These are phyloP conservation scores for Aphyosemion australe DNA, from an alignment of 2,113 vertebrate species.

Conservation along the genomic window DNA sequence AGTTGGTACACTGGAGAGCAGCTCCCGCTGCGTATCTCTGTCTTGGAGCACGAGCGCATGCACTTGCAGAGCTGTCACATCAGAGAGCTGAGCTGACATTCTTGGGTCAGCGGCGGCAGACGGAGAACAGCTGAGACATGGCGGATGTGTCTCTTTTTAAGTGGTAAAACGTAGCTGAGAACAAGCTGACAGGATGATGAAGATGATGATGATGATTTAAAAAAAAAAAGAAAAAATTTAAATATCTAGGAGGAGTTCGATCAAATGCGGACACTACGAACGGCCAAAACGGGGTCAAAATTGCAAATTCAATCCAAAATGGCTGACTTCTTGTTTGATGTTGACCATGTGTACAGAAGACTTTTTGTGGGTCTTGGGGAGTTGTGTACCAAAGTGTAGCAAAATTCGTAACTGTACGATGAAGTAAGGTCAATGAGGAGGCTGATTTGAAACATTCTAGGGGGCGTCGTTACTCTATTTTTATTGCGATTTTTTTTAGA, in stretches of 20 bases:
- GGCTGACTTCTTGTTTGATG: too few species aligned
- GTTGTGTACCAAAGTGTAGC: too few species aligned
- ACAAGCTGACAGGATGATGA: background rate
- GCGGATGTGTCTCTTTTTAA: constrained; percentile 29
- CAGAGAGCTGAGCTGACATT: constrained; percentile 58
- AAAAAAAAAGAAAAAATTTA: background rate
- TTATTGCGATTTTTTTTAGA: too few species aligned
- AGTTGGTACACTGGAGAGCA: constrained; percentile 51
- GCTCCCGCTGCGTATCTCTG: constrained; percentile 10
- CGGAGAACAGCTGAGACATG: constrained; percentile 37
- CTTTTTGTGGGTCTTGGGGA: too few species aligned
- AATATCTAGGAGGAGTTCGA: too few species aligned
- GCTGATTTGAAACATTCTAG: too few species aligned
- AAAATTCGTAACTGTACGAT: too few species aligned
- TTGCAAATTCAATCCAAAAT: too few species aligned
- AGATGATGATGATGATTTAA: constrained; percentile 18
- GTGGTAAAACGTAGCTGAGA: constrained; percentile 38
- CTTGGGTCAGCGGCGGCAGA: constrained; percentile 45
- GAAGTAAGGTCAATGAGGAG: too few species aligned
- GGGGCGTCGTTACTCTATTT: too few species aligned
- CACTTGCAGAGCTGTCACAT: constrained; percentile 20
- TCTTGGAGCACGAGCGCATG: background rate
- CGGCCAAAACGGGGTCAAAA: background rate
- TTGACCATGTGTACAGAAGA: too few species aligned
- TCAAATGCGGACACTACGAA: too few species aligned